Conservation (phyloP, 2,113 vertebrate species). For the Eulacestoma nigropectus region DNA sequence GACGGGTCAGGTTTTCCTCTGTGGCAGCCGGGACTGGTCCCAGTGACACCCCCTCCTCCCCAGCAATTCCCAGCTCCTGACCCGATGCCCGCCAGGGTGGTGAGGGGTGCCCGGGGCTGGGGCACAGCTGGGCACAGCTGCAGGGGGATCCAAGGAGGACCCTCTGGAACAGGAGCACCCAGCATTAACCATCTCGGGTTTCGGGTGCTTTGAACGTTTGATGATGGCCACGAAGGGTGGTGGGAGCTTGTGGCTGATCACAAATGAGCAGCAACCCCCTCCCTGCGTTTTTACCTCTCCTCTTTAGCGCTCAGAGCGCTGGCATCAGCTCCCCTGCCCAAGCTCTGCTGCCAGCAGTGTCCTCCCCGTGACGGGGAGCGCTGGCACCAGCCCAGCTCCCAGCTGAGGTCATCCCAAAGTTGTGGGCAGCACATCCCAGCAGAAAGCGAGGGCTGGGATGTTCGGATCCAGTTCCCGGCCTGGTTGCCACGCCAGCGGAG, state of each 20-base stretch:
- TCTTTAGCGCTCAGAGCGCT: not conserved
- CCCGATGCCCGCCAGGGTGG: rapidly evolving
- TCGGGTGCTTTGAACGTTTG: not conserved
- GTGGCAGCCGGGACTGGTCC: not conserved
- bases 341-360: not conserved
- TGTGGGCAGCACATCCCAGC: not conserved
- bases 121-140: not conserved
- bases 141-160: not conserved
- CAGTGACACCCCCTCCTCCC: not conserved
- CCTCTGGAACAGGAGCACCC: not conserved
- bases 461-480: not conserved
- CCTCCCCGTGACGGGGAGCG: not conserved
- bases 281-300: not conserved
- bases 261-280: not conserved
- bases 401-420: not conserved
- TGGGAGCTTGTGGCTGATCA: not conserved
- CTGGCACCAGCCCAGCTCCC: not conserved
- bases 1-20: not conserved
- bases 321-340: not conserved
- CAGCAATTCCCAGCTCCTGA: rapidly evolving
- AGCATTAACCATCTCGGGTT: rapidly evolving
- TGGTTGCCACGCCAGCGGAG: not conserved
- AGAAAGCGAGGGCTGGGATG: not conserved
- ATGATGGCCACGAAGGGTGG: not conserved
- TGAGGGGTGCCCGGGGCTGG: not conserved